Evolutionary conservation across 2,888 invertebrate genomes (phyloP).

Genomic region (Allygus modestus): DNA sequence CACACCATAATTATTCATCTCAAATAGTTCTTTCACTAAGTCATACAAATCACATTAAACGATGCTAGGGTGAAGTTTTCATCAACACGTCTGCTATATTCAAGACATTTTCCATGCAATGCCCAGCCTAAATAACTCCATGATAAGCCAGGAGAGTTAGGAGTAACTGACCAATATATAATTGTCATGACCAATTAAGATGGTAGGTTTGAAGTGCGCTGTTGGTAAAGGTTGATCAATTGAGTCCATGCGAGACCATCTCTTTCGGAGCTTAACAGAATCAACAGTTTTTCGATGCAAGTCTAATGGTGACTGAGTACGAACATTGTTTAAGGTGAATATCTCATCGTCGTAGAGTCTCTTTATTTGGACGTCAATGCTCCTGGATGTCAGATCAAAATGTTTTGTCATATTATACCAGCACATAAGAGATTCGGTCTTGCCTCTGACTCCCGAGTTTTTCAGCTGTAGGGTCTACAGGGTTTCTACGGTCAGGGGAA

Average conservation of each 20-base stretch:
- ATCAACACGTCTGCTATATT: neutral
- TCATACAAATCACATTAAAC: neutral
- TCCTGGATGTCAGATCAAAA: neutral
- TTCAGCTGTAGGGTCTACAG: neutral
- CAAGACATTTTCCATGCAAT: neutral
- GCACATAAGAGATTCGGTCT: neutral
- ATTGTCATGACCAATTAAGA: conserved; percentile 33
- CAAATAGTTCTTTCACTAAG: neutral
- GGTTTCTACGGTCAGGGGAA: too few relatives aligned
- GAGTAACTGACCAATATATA: neutral
- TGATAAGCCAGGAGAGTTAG: neutral
- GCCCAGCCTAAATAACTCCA: neutral
- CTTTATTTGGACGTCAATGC: neutral
- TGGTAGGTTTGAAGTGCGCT: neutral
- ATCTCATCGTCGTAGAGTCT: conserved; percentile 14
- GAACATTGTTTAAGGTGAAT: neutral
- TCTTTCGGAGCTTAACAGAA: neutral
- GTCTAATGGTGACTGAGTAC: neutral
- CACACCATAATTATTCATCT: neutral
- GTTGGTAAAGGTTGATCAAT: conserved; percentile 12
- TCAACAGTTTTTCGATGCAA: neutral
- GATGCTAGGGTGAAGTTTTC: neutral
- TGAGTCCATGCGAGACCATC: neutral
- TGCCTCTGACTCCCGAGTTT: conserved; percentile 6
- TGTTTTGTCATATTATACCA: neutral